Evolutionary conservation across 1,140 invertebrate species (phyloP), one percentile per base, ranked within the genome.

Genomic region (Drosophila prosaltans): DNA sequence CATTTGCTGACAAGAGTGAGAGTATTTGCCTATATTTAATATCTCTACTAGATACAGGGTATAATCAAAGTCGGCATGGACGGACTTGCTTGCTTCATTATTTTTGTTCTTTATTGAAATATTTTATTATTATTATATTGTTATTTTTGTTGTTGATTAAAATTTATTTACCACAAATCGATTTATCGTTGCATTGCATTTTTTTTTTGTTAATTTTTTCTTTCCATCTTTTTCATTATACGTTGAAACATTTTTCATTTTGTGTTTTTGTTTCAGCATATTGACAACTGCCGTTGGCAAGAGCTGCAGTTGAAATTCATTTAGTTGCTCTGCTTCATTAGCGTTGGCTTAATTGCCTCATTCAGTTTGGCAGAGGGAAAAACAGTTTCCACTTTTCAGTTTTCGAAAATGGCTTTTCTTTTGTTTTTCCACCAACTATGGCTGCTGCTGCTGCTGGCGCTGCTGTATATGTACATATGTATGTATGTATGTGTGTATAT

Each of bases 331-430:
- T 51, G 45, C 74, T 77, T 78, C 62, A 78, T 78, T 77, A 71
- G 74, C 68, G 67, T n/a, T 24, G 45, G 66, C 68, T 71, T 78
- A 77, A 65, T 78, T 78, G 74, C 74, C 74, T 39, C 16, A 51
- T 51, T 51, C 45, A 51, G 21, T 51, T 11, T 51, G 21, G 24
- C 48, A 71, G 21, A 26, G 8, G n/a, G 21, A 26, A 24, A 51
- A 26, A 51, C 21, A 10, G 21, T 51, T 51, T 51, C 45, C 45
- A 51, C 21, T 51, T 51, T 78, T 77, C 66, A 58, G 51, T 54
- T 43, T 39, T 57, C 58, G 63, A 43, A 69, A 76, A 76, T 76
- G 74, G 66, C 45, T 65, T 77, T 77, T 67, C 74, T 70, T 77
- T 77, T 74, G 63, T 77, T 77, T 76, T 65, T 10, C 41, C 7